These are phyloP conservation scores for Edolisoma coerulescens DNA, from an alignment of 2,113 vertebrate species.

Conservation along the genomic window DNA sequence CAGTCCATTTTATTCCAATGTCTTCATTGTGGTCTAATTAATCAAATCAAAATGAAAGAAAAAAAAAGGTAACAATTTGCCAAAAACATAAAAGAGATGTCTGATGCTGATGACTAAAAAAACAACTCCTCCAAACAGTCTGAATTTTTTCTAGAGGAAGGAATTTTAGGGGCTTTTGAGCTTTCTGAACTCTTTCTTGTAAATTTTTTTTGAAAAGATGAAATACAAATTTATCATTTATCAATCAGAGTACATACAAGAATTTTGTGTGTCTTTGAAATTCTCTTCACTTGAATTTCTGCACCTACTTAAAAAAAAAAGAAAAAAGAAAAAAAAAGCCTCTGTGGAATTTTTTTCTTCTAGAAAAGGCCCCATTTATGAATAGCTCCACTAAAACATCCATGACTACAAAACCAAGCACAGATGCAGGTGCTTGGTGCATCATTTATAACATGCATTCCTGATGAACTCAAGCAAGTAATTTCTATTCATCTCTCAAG, in stretches of 20 bases:
- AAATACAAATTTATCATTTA: conserved; percentile 7
- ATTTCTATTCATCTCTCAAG: neutral
- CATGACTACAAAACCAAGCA: neutral
- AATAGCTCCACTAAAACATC: neutral
- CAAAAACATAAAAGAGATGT: conserved; percentile 61
- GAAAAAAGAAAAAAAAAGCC: accelerated
- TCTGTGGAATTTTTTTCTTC: neutral
- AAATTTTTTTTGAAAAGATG: conserved; percentile 20
- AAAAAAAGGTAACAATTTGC: conserved; percentile 52
- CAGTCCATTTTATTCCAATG: conserved; percentile 41
- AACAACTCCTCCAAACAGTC: conserved; percentile 52
- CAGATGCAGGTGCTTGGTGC: neutral
- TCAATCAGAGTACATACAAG: neutral
- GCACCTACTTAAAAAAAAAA: neutral
- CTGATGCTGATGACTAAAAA: conserved; percentile 66
- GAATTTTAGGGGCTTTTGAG: neutral
- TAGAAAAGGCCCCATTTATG: neutral
- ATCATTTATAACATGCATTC: conserved; percentile 1
- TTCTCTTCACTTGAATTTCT: neutral
- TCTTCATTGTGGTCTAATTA: conserved; percentile 72
- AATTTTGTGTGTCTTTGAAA: neutral
- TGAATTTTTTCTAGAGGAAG: neutral
- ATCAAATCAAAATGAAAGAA: conserved; percentile 64
- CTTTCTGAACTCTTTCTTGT: conserved; percentile 29
- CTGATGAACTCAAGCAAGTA: neutral